These are phyloP conservation scores for Girardinus metallicus DNA, from an alignment of 2,797 vertebrate species.

Conservation along the genomic window DNA sequence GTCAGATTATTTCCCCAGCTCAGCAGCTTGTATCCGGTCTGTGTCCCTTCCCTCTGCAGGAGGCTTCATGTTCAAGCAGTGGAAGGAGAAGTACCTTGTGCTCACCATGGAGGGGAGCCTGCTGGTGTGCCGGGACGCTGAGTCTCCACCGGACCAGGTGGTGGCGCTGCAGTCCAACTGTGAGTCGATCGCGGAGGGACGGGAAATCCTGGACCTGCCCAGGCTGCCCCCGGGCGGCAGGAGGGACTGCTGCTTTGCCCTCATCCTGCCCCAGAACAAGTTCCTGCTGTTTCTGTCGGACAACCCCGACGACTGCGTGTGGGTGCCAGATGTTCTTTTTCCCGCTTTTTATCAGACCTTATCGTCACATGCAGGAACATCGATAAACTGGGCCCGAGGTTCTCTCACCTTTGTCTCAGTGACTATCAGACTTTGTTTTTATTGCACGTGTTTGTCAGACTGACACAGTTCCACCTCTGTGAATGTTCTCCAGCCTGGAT, in stretches of 20 bases:
- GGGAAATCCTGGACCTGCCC: slow-evolving; percentile 83
- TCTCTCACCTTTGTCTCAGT: slow-evolving; percentile 10
- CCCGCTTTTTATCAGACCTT: slow-evolving; percentile 25
- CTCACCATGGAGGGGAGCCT: slow-evolving; percentile 83
- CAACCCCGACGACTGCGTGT: slow-evolving; percentile 84
- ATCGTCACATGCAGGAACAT: slow-evolving; percentile 3
- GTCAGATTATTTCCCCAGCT: too few relatives aligned
- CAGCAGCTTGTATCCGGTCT: not conserved
- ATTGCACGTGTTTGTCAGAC: slow-evolving; percentile 1
- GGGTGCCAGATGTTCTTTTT: slow-evolving; percentile 32
- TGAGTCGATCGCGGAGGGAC: slow-evolving; percentile 79
- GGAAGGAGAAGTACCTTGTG: slow-evolving; percentile 86
- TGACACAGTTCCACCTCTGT: not conserved
- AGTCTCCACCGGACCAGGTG: slow-evolving; percentile 82
- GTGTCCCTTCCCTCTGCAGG: slow-evolving; percentile 62
- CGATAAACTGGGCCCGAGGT: not conserved
- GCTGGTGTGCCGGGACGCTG: slow-evolving; percentile 80
- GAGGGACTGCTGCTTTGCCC: slow-evolving; percentile 85
- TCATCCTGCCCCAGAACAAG: slow-evolving; percentile 82
- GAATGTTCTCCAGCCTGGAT: not conserved
- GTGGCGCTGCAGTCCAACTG: slow-evolving; percentile 78
- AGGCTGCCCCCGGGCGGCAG: slow-evolving; percentile 80
- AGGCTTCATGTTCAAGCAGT: slow-evolving; percentile 88
- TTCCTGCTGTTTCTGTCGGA: slow-evolving; percentile 83
- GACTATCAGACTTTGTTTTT: slow-evolving; percentile 8